Evolutionary conservation across 2,797 vertebrate genomes (phyloP).

Genomic region (Peromyscus aztecus): DNA sequence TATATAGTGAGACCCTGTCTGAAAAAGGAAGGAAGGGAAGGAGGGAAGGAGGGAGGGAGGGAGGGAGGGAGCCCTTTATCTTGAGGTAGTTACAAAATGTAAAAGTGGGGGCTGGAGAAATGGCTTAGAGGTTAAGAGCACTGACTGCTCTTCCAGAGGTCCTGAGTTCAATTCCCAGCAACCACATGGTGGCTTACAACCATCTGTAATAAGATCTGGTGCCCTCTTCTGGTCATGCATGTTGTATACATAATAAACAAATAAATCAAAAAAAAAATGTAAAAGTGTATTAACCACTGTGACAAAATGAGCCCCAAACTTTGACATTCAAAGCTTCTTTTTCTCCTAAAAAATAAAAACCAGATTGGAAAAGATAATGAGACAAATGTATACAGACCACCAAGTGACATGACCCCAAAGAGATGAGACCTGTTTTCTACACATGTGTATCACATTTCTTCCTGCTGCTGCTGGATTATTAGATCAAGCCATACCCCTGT

Average conservation of each 20-base stretch:
- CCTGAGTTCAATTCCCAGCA: too few species aligned
- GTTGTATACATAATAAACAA: too few species aligned
- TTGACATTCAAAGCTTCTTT: slow-evolving; percentile 12
- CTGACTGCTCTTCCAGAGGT: too few species aligned
- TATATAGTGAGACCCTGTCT: background rate
- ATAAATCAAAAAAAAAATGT: too few species aligned
- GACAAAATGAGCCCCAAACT: background rate
- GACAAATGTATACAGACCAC: background rate
- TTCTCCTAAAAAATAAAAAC: slow-evolving; percentile 40
- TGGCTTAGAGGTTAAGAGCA: too few species aligned
- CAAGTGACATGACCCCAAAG: background rate
- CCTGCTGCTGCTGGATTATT: background rate
- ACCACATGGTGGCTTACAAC: too few species aligned
- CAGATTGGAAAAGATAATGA: background rate
- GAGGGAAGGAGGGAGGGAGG: background rate
- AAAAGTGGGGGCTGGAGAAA: too few species aligned
- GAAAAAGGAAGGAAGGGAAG: background rate
- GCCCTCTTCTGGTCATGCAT: too few species aligned
- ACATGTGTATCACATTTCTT: background rate
- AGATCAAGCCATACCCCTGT: background rate
- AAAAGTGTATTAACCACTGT: background rate
- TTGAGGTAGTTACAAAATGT: background rate
- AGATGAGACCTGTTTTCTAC: background rate
- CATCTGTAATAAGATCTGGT: too few species aligned
- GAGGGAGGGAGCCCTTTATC: background rate